Evolutionary conservation across 23 tunicate species (phyloP), one percentile per base, ranked within the genome.

Genomic region (Oikopleura dioica): DNA sequence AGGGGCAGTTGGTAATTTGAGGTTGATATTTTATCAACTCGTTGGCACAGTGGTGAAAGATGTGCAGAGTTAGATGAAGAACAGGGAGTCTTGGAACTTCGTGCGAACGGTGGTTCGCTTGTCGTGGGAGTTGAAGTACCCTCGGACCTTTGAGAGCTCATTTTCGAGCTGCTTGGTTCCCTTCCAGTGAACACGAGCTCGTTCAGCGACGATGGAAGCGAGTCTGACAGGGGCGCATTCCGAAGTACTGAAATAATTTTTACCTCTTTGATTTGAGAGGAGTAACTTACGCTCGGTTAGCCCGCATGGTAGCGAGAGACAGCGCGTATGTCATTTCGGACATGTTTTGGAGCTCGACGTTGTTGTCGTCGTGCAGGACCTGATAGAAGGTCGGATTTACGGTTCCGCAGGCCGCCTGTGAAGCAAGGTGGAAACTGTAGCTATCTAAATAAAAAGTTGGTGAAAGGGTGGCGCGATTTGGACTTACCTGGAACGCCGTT

Each of bases 311-410:
- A 63, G 16, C 72, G 5, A 63, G 30, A 2, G 72, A 63, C 30
- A 63, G 72, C 33, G 72, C 72, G 26, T 63, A 63, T 16, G 72
- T 63, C 33, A 63, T 24, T 12, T 23, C 2, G 33, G 26, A 23
- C 29, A 63, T 28, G 2, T 23, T 16, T 2, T 63, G 30, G 33
- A 63, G 72, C 33, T 23, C 26, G 72, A 63, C 5, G 16, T 63
- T 31, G 33, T 63, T 63, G 33, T 63, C 72, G 26, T 63, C 72
- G 26, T 63, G 72, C 16, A 63, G 32, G 26, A 63, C 72, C 33
- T 63, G 72, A 63, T 63, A 63, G 26, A 63, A 63, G 16, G 72
- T 63, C 33, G 72, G 72, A 63, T 63, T 63, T 2, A 63, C 4
- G 26, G 72, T 63, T 63, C 72, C 72, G 33, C 72, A 63, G 26